Evolutionary conservation across 2,797 vertebrate species (phyloP), one percentile per base, ranked within the genome.

Genomic region (Falco concolor): DNA sequence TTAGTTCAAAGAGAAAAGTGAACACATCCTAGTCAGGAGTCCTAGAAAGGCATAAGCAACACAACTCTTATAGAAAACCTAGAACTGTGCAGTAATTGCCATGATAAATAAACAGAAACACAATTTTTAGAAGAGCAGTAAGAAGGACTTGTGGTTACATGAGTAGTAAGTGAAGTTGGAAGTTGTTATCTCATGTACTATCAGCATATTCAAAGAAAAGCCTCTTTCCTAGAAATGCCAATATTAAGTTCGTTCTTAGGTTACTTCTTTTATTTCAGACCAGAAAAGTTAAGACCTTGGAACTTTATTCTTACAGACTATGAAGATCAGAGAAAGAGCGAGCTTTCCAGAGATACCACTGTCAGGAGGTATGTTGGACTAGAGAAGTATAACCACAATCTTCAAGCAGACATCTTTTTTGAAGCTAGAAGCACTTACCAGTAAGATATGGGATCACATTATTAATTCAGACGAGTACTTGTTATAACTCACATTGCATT

Each of bases 391-490:
- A 74, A n/a, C 16, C 23, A 56, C 1, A 9, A 4, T 42, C 34
- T 88, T 75, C 49, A 87, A 64, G 60, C 22, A 91, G 57, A 60
- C 6, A 63, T 44, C 5, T 76, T 69, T 84, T 87, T 89, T 63
- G n/a, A 82, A 74, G 18, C 9, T 68, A 23, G 52, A 52, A 87
- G 17, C n/a, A n/a, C 59, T 95, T 85, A 50, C 21, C 0, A 4
- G 20, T 76, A 77, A 73, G 42, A 36, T 21, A 44, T 0, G 7
- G 14, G 10, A 36, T 77, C 6, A 2, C 8, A 6, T 87, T 75
- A 74, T 91, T 96, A 92, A 89, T 93, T 93, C 81, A 92, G 72
- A 61, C 1, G 6, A 77, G 56, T 72, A 52, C 27, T 82, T 74
- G 28, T 73, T 87, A 12, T 56, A 85, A 60, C n/a, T 93, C 30